Conservation (phyloP, 2,797 vertebrate genomes). For the Alfaro cultratus region DNA sequence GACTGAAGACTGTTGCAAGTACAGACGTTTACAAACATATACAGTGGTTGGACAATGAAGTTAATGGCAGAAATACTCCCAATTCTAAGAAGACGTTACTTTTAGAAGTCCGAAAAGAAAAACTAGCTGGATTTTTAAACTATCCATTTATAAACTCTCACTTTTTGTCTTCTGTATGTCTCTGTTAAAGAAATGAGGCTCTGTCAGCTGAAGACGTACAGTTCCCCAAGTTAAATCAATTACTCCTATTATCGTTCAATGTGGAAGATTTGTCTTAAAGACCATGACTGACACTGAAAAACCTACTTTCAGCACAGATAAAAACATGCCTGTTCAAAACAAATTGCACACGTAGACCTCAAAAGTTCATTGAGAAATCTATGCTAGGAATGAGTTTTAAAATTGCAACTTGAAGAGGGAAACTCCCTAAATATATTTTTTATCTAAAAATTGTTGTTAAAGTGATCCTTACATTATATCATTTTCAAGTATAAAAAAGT, state of each 20-base stretch:
- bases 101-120: not conserved
- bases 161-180: conserved; percentile 19
- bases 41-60: not conserved
- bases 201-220: conserved; percentile 26
- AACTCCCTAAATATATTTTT: not conserved
- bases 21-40: not conserved
- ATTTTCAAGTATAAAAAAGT: not conserved
- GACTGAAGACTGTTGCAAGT: not conserved
- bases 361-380: not conserved
- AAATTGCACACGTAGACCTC: not conserved
- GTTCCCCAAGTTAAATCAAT: conserved; percentile 42
- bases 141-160: conserved; percentile 1
- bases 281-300: conserved; percentile 57
- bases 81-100: not conserved
- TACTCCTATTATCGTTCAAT: conserved; percentile 45
- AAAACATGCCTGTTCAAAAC: conserved; percentile 38
- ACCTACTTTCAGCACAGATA: conserved; percentile 48
- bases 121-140: not conserved
- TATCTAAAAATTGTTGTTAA: not conserved
- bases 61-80: not conserved
- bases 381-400: not conserved
- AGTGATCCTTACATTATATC: not conserved
- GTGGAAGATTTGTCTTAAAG: conserved; percentile 49
- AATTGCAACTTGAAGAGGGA: not conserved
- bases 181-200: conserved; percentile 18